Percentiles rank a stretch among this genome's conserved stretches.
Evolutionary conservation across 92 coral and sea anemone genomes (phyloP).

Genomic region (Nematostella vectensis): DNA sequence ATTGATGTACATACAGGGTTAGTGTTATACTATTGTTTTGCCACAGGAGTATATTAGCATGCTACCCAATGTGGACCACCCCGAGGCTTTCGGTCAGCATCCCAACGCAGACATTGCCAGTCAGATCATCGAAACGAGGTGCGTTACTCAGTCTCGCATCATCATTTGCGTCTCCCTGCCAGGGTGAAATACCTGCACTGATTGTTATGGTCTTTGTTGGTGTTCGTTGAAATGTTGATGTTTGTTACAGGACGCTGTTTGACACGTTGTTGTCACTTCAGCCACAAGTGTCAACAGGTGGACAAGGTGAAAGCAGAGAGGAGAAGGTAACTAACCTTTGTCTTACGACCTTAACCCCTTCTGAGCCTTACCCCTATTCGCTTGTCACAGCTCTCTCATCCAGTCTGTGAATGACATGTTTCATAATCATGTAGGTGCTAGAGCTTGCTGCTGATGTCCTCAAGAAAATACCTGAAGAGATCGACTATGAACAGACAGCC

Average conservation of each 20-base stretch:
- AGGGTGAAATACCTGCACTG: neutral
- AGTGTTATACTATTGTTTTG: neutral
- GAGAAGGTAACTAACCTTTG: too few species aligned
- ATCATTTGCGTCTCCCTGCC: neutral
- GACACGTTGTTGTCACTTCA: slow-evolving; percentile 90
- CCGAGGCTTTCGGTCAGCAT: slow-evolving; percentile 98
- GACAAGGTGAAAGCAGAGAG: slow-evolving; percentile 89
- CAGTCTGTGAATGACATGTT: too few species aligned
- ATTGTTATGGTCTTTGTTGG: neutral
- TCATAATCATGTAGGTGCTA: slow-evolving; percentile 63
- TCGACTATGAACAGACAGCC: slow-evolving; percentile 98
- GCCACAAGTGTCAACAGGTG: slow-evolving; percentile 83
- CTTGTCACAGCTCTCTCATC: neutral
- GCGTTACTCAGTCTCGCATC: neutral
- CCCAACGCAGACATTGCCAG: slow-evolving; percentile 99
- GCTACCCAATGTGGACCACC: slow-evolving; percentile 97
- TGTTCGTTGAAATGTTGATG: too few species aligned
- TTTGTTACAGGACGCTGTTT: slow-evolving; percentile 70
- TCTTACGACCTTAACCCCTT: neutral
- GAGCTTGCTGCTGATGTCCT: slow-evolving; percentile 96
- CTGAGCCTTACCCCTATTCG: neutral
- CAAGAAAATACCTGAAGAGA: slow-evolving; percentile 88
- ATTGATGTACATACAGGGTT: too few species aligned
- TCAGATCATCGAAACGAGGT: slow-evolving; percentile 99
- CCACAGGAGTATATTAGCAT: slow-evolving; percentile 91